phyloP scores from a whole-genome alignment of 64 coral and sea anemone species.

The Acropora tenuis region DNA sequence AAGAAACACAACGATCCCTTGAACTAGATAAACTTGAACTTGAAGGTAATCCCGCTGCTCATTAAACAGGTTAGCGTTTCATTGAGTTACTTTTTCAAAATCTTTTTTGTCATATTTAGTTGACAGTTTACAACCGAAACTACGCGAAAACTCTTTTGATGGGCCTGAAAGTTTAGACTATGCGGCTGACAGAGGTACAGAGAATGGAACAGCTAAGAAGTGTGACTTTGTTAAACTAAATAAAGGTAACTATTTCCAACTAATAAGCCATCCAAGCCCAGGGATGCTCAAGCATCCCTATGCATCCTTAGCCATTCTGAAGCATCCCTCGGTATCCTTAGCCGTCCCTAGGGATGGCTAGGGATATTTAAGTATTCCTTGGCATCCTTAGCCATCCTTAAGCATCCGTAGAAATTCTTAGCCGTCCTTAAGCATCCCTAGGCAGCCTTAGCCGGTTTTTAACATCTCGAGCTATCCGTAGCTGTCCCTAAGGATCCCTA shows the following conservation, averaged over 20 bases:
- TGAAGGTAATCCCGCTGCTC: background rate
- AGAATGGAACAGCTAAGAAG: background rate
- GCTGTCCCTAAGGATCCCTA: too few species aligned
- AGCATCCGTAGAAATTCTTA: too few species aligned
- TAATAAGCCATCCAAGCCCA: background rate
- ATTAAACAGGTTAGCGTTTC: background rate
- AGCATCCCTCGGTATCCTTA: too few species aligned
- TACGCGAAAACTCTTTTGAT: background rate
- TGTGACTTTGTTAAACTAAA: constrained; percentile 21
- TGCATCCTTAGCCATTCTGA: too few species aligned
- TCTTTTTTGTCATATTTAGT: background rate
- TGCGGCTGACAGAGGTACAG: background rate
- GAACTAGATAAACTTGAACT: background rate
- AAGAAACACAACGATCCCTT: background rate
- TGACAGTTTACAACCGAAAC: background rate
- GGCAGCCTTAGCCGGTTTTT: too few species aligned
- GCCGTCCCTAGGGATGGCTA: too few species aligned
- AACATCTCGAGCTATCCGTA: too few species aligned
- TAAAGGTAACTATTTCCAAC: background rate
- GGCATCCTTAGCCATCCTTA: too few species aligned
- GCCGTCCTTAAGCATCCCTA: too few species aligned
- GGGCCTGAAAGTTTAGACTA: background rate
- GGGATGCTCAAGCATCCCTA: too few species aligned
- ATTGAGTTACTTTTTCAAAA: background rate
- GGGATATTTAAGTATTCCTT: too few species aligned